Conservation (phyloP, 92 coral and sea anemone genomes). For the Epizoanthus fatuus region DNA sequence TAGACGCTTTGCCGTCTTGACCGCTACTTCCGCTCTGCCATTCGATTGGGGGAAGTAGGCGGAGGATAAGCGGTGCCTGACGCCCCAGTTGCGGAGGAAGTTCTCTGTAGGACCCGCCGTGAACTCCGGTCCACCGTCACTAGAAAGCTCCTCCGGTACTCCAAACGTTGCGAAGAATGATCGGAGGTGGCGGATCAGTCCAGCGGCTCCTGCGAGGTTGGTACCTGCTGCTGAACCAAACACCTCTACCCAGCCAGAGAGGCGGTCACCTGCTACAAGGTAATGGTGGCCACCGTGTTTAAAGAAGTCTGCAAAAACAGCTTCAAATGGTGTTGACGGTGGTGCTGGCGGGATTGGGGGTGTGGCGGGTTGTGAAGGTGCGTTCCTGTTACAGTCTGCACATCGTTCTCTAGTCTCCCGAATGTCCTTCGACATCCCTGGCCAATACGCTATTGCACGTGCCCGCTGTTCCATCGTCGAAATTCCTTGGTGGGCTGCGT, state of each 20-base stretch:
- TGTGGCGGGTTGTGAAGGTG: no score
- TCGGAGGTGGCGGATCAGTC: constrained; percentile 45
- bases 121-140: constrained; percentile 44
- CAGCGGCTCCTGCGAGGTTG: constrained; percentile 53
- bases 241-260: constrained; percentile 67
- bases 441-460: no score
- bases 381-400: no score
- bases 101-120: constrained; percentile 39
- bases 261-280: constrained; percentile 78
- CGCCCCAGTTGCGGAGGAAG: constrained; percentile 35
- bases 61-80: constrained; percentile 50
- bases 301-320: constrained; percentile 11
- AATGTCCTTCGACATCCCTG: no score
- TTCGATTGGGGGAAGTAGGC: constrained; percentile 50
- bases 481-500: constrained; percentile 78
- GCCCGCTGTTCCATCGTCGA: constrained; percentile 1
- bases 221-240: constrained; percentile 43
- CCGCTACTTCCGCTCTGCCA: constrained; percentile 50
- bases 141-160: constrained; percentile 49
- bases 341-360: constrained; percentile 61
- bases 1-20: neutral
- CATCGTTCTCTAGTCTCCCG: constrained; percentile 37
- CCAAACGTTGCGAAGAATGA: constrained; percentile 35
- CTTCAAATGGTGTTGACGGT: constrained; percentile 80
- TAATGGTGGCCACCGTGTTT: constrained; percentile 68